Conservation (phyloP, 2,888 invertebrate genomes). For the Deroplatys truncata region DNA sequence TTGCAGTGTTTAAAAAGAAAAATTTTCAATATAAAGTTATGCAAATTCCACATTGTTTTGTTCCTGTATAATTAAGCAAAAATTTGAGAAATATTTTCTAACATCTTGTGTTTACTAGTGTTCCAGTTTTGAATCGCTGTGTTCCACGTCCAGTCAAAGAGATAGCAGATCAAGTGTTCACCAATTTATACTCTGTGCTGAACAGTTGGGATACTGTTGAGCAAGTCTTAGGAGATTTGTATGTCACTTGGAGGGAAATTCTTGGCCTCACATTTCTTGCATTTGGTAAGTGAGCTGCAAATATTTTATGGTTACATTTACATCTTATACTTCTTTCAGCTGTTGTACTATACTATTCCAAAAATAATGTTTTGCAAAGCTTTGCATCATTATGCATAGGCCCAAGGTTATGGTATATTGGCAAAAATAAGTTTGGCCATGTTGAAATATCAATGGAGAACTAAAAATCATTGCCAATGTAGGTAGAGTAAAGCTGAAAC, state of each 20-base stretch:
- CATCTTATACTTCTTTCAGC: neutral
- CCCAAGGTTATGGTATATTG: too few relatives aligned
- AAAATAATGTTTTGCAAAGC: too few relatives aligned
- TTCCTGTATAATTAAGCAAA: too few relatives aligned
- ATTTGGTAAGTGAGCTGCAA: slow-evolving; percentile 59
- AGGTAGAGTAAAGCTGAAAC: too few relatives aligned
- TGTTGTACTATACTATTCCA: too few relatives aligned
- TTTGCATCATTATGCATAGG: too few relatives aligned
- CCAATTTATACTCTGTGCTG: slow-evolving; percentile 72
- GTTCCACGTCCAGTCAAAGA: slow-evolving; percentile 71
- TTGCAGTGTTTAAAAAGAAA: too few relatives aligned
- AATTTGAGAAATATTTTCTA: neutral
- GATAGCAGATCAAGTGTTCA: slow-evolving; percentile 57
- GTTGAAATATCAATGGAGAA: too few relatives aligned
- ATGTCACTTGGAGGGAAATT: slow-evolving; percentile 83
- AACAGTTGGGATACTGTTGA: slow-evolving; percentile 87
- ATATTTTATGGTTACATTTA: neutral
- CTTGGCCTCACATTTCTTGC: slow-evolving; percentile 73
- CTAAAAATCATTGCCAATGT: too few relatives aligned
- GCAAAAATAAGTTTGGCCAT: too few relatives aligned
- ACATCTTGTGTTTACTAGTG: slow-evolving; percentile 45
- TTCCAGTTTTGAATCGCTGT: slow-evolving; percentile 80
- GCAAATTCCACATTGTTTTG: too few relatives aligned
- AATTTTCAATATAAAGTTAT: too few relatives aligned
- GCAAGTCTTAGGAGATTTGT: slow-evolving; percentile 83